Evolutionary conservation across 2,888 invertebrate genomes (phyloP), one percentile per base, ranked within the genome.

Genomic region (Phasia obesa): DNA sequence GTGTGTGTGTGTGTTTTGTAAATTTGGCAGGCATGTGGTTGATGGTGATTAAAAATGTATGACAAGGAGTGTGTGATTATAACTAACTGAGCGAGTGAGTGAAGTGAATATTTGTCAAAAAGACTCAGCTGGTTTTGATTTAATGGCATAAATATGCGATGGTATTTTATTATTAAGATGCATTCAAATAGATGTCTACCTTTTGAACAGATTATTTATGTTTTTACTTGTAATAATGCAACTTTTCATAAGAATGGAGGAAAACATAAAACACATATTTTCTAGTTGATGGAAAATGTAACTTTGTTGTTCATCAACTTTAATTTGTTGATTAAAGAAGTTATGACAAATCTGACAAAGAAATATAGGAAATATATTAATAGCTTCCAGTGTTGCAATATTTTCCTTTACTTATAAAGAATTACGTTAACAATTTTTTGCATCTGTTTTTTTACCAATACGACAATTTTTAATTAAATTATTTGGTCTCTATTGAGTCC

Each of bases 11-110:
- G 65, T 51, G 17, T 23, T 19, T 15, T n/a, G 4, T 55, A 15
- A 55, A 44, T 69, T 25, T 59, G 47, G 27, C 25, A 55, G 55
- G 49, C 17, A 49, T 57, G 65, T 25, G 55, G 65, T 23, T 57
- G 47, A 47, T 64, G 35, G 47, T 75, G 75, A 57, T 75, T 75
- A 75, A 49, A 75, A 65, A 57, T 75, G 57, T 49, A 57, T 65
- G 65, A 55, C 25, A 31, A 23, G 62, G 13, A 44, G 21, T 27
- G n/a, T 62, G 19, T 44, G 11, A 51, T 35, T 35, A 2, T 31
- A 19, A 27, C 4, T 53, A 55, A 23, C 15, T 53, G 21, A 1
- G 2, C 47, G 53, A 23, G 13, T 44, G n/a, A 21, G 31, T 42
- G 31, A 44, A 23, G 13, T 44, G n/a, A 21, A 44, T 42, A 44